Base-by-base conservation (phyloP, 1,140 invertebrate genomes). In the Tribolium castaneum region DNA sequence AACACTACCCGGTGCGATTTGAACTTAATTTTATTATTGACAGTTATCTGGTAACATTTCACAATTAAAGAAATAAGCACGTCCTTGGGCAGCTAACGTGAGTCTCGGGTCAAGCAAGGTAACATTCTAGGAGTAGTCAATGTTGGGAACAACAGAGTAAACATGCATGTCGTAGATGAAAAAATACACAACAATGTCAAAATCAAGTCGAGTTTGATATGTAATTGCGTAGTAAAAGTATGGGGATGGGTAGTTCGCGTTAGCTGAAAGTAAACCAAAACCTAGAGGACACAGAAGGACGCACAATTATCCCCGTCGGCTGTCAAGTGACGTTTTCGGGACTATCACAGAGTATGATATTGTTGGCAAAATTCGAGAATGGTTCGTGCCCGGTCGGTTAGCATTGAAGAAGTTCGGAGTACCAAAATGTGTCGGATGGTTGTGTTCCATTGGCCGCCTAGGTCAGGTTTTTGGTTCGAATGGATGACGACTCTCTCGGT, bases 401-500 rank as follows among this genome's bases (percentile, higher is more conserved):
- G 62, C 30, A 19, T 34, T 13, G 10, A 72, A 22, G 14, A 50
- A 10, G 34, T 59, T 30, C 19, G 34, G n/a, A 50, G 50, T 72
- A 72, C 50, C 50, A 50, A 52, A n/a, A 72, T 12, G 59, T n/a
- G n/a, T 66, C 6, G 54, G 54, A 59, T 59, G 54, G 14, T 59
- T 25, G 54, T 59, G 59, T 34, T 66, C 59, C 59, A 14, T 39
- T 30, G 30, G 59, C 59, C 59, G 59, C 30, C 59, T 66, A 66
- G 59, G 59, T 66, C 59, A 34, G 59, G 59, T 66, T 66, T 35
- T 66, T 66, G 25, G 12, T 52, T 52, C 73, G 49, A 76, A 76
- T 52, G 56, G 74, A 75, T 78, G 75, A 75, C 74, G 77, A 62
- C 75, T 75, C 75, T 66, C 54, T 71, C 70, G 75, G 72, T 78